Conservation (phyloP, 2,888 invertebrate genomes). For the Griposia aprilina region DNA sequence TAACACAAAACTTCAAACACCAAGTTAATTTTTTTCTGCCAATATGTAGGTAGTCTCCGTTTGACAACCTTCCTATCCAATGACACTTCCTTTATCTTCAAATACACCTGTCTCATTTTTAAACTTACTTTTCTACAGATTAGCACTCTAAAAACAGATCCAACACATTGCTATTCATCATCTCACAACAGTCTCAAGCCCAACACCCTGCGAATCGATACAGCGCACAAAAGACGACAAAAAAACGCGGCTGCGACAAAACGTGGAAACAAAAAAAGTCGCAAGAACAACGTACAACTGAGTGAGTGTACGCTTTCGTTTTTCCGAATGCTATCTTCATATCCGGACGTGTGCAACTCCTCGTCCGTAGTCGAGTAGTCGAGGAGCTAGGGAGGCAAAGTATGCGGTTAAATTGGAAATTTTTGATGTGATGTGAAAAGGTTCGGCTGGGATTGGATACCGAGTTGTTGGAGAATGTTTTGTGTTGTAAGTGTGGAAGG, state of each 20-base stretch:
- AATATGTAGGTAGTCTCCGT: neutral
- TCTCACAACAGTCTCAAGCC: slow-evolving; percentile 69
- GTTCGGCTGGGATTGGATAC: slow-evolving; percentile 56
- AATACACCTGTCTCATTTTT: neutral
- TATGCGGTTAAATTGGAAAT: slow-evolving; percentile 60
- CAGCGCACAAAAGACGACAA: slow-evolving; percentile 77
- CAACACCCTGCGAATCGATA: slow-evolving; percentile 78
- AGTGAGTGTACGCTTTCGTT: slow-evolving; percentile 80
- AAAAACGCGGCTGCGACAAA: slow-evolving; percentile 77
- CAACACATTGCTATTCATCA: slow-evolving; percentile 60
- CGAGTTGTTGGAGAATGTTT: slow-evolving; percentile 53
- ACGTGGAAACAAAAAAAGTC: slow-evolving; percentile 74
- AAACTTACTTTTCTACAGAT: neutral
- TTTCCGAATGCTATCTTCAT: slow-evolving; percentile 88
- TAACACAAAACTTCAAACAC: neutral
- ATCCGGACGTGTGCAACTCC: slow-evolving; percentile 80
- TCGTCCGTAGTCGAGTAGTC: slow-evolving; percentile 55
- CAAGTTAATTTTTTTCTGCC: neutral
- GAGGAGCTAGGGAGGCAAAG: slow-evolving; percentile 53
- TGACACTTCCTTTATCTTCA: neutral
- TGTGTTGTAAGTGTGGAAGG: slow-evolving; percentile 21
- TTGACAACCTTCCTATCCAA: neutral
- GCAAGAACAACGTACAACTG: slow-evolving; percentile 82
- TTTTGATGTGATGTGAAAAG: slow-evolving; percentile 67
- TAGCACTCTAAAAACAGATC: slow-evolving; percentile 6